Evolutionary conservation across 2,888 invertebrate genomes (phyloP).

Genomic region (Agrochola circellaris): DNA sequence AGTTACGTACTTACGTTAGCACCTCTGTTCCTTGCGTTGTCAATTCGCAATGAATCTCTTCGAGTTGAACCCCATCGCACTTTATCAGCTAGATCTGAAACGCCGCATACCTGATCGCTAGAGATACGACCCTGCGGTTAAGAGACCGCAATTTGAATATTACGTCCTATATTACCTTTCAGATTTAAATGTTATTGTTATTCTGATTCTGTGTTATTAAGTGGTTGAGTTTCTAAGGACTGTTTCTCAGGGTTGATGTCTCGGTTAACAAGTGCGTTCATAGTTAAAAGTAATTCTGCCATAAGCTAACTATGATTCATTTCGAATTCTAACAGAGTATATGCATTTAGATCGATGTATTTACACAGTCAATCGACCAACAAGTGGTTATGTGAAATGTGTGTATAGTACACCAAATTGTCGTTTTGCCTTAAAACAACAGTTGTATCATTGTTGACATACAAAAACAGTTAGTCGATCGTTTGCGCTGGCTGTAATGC

Average conservation of each 20-base stretch:
- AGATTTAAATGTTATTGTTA: conserved; percentile 63
- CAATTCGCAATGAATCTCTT: conserved; percentile 82
- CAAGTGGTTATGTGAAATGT: conserved; percentile 20
- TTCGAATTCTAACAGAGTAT: conserved; percentile 7
- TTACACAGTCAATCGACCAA: conserved; percentile 16
- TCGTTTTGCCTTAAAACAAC: conserved; percentile 32
- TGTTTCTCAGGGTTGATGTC: conserved; percentile 25
- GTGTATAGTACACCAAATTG: conserved; percentile 25
- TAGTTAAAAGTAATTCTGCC: not conserved
- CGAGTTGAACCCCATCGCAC: conserved; percentile 75
- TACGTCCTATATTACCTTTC: conserved; percentile 55
- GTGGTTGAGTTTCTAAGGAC: conserved; percentile 32
- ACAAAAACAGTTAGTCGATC: conserved; percentile 51
- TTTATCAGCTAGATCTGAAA: conserved; percentile 83
- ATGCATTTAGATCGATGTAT: conserved; percentile 5
- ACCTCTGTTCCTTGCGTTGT: conserved; percentile 75
- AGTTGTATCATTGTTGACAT: conserved; percentile 37
- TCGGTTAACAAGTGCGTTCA: conserved; percentile 6
- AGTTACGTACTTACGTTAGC: conserved; percentile 73
- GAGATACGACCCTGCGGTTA: conserved; percentile 70
- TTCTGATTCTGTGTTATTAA: conserved; percentile 55
- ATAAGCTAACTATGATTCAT: not conserved
- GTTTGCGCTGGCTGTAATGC: conserved; percentile 35
- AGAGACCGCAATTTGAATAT: conserved; percentile 74
- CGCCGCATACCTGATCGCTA: conserved; percentile 81